Percentiles rank a stretch among this genome's conserved stretches.
phyloP scores from a whole-genome alignment of 2,113 vertebrate species.

The Sapayoa aenigma region DNA sequence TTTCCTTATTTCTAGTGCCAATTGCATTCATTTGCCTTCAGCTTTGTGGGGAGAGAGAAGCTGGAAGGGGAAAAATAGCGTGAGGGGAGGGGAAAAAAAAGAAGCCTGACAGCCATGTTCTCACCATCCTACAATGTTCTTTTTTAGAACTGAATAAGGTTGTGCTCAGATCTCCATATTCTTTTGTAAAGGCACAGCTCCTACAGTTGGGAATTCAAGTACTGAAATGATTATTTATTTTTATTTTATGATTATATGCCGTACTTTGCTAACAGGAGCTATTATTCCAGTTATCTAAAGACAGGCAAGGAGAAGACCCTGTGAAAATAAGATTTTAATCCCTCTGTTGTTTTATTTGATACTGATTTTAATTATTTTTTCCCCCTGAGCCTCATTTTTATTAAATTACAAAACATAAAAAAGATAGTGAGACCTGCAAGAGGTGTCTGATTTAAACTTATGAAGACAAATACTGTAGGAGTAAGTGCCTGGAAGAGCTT shows the following conservation, averaged over 20 bases:
- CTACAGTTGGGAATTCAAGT: conserved; percentile 54
- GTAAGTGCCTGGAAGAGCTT: neutral
- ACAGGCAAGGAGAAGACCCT: conserved; percentile 40
- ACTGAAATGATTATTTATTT: conserved; percentile 31
- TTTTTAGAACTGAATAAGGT: conserved; percentile 51
- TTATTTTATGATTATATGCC: too few species aligned
- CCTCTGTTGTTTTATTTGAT: conserved; percentile 38
- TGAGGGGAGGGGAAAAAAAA: rapidly evolving
- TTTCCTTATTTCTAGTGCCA: conserved; percentile 62
- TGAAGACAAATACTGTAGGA: neutral
- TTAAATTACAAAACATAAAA: conserved; percentile 54
- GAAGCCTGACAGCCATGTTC: conserved; percentile 35
- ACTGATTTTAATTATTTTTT: neutral
- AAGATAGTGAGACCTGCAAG: neutral
- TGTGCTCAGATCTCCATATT: conserved; percentile 40
- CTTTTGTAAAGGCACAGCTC: conserved; percentile 20
- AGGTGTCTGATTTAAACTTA: neutral
- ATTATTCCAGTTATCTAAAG: conserved; percentile 54
- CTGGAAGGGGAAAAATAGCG: neutral
- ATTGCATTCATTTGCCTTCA: conserved; percentile 54
- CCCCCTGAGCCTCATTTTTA: conserved; percentile 18
- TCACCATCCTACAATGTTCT: neutral
- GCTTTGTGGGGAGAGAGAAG: neutral
- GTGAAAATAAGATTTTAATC: conserved; percentile 55
- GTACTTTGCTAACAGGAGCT: conserved; percentile 39